Base-by-base conservation (phyloP, 2,113 vertebrate genomes). In the Heterotilapia buettikoferi region DNA sequence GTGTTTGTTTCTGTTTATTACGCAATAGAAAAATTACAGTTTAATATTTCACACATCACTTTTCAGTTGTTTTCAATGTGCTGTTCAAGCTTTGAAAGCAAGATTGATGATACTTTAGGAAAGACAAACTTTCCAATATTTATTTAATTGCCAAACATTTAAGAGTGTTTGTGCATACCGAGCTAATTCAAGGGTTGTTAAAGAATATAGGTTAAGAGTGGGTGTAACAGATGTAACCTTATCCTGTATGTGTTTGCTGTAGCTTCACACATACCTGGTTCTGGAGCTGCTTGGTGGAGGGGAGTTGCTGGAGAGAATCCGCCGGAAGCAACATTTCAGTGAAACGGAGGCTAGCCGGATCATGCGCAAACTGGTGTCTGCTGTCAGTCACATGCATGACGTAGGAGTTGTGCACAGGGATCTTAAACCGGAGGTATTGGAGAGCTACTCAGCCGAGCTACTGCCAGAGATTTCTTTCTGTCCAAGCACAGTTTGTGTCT, bases 331-430 rank as follows among this genome's bases (percentile, higher is more conserved):
- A 33, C 97, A 98, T 93, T 99, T 99, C 96, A 99, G 98, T 68
- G 99, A 99, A 95, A 98, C 98, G 0, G 99, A 99, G 94, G 99
- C 99, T 85, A 99, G 98, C 91, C 96, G 96, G 86, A 99, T 99
- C 91, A 99, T 99, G 98, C 96, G 98, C 84, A 98, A 96, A 76
- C 97, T 99, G 50, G 98, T 99, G 76, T 99, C 99, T 0, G 99
- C 99, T 0, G 99, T 98, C 81, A 99, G 98, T 95, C 98, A 99
- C 94, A 99, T 99, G 99, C 99, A 99, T 0, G 99, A 99, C 36
- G 99, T 99, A 1, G 98, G 99, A 29, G 99, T 99, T 84, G 98
- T 99, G 85, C 98, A 99, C 21, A 94, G 99, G 79, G 99, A 99
- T 88, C 96, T 99, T 85, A 99, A 99, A 88, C 98, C 99, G 3